These are phyloP conservation scores for Temnothorax curvispinosus DNA, from an alignment of 1,140 invertebrate species.

Conservation along the genomic window DNA sequence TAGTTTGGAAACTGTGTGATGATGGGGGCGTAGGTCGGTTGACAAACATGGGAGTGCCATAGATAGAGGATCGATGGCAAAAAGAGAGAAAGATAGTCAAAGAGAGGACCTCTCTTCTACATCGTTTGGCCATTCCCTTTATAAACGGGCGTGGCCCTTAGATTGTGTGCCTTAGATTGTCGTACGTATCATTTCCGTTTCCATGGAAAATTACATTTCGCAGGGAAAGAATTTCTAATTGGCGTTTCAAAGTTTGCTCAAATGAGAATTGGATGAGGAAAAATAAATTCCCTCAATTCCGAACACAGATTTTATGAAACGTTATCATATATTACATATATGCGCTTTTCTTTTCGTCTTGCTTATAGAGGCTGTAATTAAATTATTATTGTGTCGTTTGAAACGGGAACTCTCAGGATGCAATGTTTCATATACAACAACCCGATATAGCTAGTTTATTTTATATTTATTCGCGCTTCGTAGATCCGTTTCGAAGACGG, in stretches of 20 bases:
- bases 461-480: not conserved
- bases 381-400: not conserved
- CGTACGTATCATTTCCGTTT: constrained; percentile 10
- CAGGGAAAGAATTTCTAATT: not conserved
- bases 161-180: constrained; percentile 33
- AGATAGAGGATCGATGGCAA: constrained; percentile 45
- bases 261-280: not conserved
- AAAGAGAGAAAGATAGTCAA: constrained; percentile 43
- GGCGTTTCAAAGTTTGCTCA: not conserved
- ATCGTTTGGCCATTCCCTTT: constrained; percentile 34
- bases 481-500: constrained; percentile 2
- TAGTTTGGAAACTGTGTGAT: constrained; percentile 16
- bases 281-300: not conserved
- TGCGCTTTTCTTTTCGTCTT: too few relatives aligned
- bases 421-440: not conserved
- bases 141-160: constrained; percentile 47
- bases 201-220: not conserved
- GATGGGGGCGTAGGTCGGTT: constrained; percentile 42
- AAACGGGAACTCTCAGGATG: not conserved
- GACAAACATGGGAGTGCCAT: constrained; percentile 54
- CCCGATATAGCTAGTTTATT: not conserved
- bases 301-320: not conserved
- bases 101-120: constrained; percentile 22
- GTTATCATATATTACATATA: not conserved
- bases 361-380: not conserved